Evolutionary conservation across 2,888 invertebrate genomes (phyloP).

Genomic region (Lepidocyrtinus sp.): DNA sequence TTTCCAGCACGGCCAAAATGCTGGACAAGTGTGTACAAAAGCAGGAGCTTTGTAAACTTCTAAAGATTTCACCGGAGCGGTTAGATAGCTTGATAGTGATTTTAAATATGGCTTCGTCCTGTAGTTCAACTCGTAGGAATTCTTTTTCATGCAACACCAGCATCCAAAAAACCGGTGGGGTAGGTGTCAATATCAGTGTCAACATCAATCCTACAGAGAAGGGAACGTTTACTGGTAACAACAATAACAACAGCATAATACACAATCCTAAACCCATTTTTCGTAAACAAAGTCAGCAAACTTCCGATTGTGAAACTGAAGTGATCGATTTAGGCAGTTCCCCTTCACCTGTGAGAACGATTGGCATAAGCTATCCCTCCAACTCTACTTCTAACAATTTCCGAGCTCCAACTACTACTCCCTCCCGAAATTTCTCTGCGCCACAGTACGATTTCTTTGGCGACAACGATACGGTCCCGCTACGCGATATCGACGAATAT

Average conservation of each 20-base stretch:
- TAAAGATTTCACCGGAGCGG: constrained; percentile 55
- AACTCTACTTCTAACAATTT: background rate
- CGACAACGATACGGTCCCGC: constrained; percentile 19
- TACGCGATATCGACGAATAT: constrained; percentile 43
- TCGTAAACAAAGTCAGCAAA: background rate
- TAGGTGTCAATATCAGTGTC: constrained; percentile 3
- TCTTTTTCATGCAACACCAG: background rate
- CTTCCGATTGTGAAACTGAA: background rate
- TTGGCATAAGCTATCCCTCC: no score
- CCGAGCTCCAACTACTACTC: background rate
- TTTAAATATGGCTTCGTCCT: constrained; percentile 55
- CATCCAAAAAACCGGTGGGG: background rate
- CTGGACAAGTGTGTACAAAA: constrained; percentile 46
- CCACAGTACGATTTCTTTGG: constrained; percentile 56
- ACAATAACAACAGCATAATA: no score
- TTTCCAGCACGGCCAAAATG: constrained; percentile 55
- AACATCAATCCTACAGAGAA: background rate
- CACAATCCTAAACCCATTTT: background rate
- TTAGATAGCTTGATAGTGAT: constrained; percentile 58
- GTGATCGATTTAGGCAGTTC: constrained; percentile 43
- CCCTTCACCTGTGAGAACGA: constrained; percentile 8
- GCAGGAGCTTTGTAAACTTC: constrained; percentile 40
- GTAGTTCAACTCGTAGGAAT: background rate
- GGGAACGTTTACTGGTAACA: background rate
- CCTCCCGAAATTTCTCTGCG: background rate